Base-by-base conservation (phyloP, 2,888 invertebrate species). In the Drosophila meridionalis region DNA sequence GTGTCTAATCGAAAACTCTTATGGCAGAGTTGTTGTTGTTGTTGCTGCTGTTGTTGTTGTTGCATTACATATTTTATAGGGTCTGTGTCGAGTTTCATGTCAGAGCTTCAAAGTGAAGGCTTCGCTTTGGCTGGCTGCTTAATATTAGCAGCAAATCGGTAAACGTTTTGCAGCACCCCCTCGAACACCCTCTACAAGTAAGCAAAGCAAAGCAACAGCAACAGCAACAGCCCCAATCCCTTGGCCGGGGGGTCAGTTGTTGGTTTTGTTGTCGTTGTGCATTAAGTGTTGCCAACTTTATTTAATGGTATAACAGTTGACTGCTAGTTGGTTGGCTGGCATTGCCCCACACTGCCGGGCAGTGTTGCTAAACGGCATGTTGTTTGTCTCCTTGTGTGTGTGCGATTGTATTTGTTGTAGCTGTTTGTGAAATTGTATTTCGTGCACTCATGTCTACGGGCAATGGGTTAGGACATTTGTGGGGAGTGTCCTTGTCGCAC, bases 211-310 rank as follows among this genome's bases (percentile, higher is more conserved):
- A 76, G 34, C 68, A 61, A 34, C 36, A 43, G 28, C 30, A 30
- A 36, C 9, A 78, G 26, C 73, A 63, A 40, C 42, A 36, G 26
- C 28, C 40, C 38, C 9, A 30, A 12, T 12, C 36, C 20, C 36
- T 4, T 36, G 36, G 36, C 36, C 30, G 53, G 38, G 34, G 40
- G 34, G 32, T 40, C 68, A 72, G 72, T 78, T 80, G 76, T 75
- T 82, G 80, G 80, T 86, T 78, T 87, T 82, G 82, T 78, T 82
- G 77, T 83, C 79, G 79, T 73, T 90, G 82, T 89, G 87, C 90
- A 87, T 90, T 89, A 91, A 91, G 91, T 91, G 92, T 91, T 91
- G 91, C 91, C 91, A 91, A 91, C 90, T 91, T 91, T 90, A 91
- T 91, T 92, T 90, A 90, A 91, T 89, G 89, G 87, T 86, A 87